Conservation (phyloP, 2,113 vertebrate species). For the Trematocara stigmaticum region DNA sequence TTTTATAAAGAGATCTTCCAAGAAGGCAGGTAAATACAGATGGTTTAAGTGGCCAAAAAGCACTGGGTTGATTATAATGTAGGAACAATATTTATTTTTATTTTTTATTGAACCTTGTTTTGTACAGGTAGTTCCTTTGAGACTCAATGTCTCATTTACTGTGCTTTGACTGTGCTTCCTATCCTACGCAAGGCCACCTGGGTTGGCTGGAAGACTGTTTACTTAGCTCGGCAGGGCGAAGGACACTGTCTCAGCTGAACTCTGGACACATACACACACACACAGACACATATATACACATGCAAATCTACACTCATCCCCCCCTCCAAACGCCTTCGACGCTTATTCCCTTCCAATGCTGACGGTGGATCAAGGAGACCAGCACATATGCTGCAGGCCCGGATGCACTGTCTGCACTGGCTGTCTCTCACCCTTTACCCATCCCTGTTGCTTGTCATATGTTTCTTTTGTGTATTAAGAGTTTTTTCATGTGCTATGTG, state of each 20-base stretch:
- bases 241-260: background rate
- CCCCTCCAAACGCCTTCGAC: rapidly evolving
- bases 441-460: no score
- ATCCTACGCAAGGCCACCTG: background rate
- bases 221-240: background rate
- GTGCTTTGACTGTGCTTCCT: background rate
- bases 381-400: rapidly evolving
- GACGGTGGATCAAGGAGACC: no score
- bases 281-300: background rate
- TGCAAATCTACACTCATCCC: background rate
- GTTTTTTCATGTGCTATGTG: no score
- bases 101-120: background rate
- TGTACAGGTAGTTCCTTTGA: background rate
- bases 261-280: background rate
- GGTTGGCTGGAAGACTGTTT: background rate
- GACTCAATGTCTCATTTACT: background rate
- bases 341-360: no score
- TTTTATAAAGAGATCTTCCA: no score
- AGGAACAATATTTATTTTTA: no score
- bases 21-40: no score
- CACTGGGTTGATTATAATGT: no score
- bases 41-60: no score
- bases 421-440: no score
- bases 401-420: rapidly evolving
- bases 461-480: no score